These are phyloP conservation scores for Macquaria australasica DNA, from an alignment of 2,113 vertebrate species.

Conservation along the genomic window DNA sequence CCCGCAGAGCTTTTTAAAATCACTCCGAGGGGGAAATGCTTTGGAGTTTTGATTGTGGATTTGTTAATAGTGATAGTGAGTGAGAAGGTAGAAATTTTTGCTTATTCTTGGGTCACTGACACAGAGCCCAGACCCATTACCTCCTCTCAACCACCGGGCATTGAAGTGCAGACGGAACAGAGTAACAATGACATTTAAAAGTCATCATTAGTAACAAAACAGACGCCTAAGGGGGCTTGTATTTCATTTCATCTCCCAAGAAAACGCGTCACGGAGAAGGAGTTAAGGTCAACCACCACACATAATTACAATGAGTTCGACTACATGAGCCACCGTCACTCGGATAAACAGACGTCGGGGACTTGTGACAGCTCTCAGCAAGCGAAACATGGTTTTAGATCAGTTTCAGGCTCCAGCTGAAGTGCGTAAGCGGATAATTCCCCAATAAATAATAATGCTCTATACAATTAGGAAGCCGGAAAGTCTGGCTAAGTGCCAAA, in stretches of 20 bases:
- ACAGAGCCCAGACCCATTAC: slow-evolving; percentile 40
- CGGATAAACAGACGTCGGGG: slow-evolving; percentile 26
- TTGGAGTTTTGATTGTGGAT: slow-evolving; percentile 44
- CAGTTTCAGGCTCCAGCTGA: slow-evolving; percentile 27
- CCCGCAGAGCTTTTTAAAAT: slow-evolving; percentile 66
- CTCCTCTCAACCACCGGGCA: slow-evolving; percentile 24
- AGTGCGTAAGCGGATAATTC: slow-evolving; percentile 37
- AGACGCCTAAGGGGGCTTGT: slow-evolving; percentile 48
- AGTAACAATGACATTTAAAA: slow-evolving; percentile 81
- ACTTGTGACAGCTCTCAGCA: slow-evolving; percentile 27
- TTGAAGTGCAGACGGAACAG: slow-evolving; percentile 33
- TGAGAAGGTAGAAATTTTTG: slow-evolving; percentile 5
- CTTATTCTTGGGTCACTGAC: slow-evolving; percentile 46
- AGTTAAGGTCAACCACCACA: slow-evolving; percentile 54
- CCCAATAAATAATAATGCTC: slow-evolving; percentile 46
- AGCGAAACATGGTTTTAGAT: slow-evolving; percentile 23
- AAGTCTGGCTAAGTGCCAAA: slow-evolving; percentile 33
- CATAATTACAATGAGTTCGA: slow-evolving; percentile 26
- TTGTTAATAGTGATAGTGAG: slow-evolving; percentile 28
- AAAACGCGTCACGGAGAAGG: slow-evolving; percentile 44
- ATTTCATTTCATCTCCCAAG: slow-evolving; percentile 66
- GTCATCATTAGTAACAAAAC: slow-evolving; percentile 77
- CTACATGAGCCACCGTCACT: slow-evolving; percentile 20
- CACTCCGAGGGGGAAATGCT: slow-evolving; percentile 22
- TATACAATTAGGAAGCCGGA: slow-evolving; percentile 38